phyloP scores from a whole-genome alignment of 2,888 invertebrate species.

The Sphaerophoria rueppellii region DNA sequence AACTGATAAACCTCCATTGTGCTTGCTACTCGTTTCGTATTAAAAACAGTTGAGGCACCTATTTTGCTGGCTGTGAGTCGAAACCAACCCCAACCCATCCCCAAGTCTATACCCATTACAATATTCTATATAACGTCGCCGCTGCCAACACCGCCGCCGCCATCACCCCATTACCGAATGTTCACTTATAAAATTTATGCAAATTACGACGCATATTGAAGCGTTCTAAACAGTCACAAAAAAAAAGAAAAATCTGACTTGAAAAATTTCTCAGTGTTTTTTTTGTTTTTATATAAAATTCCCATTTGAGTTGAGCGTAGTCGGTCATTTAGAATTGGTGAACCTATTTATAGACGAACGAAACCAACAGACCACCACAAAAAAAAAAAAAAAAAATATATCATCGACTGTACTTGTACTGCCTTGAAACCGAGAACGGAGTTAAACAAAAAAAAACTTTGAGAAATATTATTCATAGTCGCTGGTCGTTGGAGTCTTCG shows the following conservation, averaged over 20 bases:
- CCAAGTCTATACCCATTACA: neutral
- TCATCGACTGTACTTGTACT: neutral
- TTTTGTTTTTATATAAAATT: slow-evolving; percentile 17
- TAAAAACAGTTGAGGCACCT: slow-evolving; percentile 1
- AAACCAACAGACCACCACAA: slow-evolving; percentile 22
- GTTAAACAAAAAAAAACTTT: slow-evolving; percentile 13
- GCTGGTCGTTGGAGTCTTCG: neutral
- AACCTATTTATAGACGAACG: slow-evolving; percentile 58
- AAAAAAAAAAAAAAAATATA: neutral
- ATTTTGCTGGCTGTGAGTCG: neutral
- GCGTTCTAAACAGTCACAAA: slow-evolving; percentile 11
- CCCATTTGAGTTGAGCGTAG: slow-evolving; percentile 31
- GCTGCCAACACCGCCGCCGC: neutral
- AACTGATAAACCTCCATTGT: slow-evolving; percentile 68
- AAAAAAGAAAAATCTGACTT: slow-evolving; percentile 19
- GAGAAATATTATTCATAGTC: neutral
- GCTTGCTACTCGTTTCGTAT: slow-evolving; percentile 44
- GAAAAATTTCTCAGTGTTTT: slow-evolving; percentile 22
- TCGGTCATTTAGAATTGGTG: slow-evolving; percentile 51
- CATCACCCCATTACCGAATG: slow-evolving; percentile 10
- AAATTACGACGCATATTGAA: slow-evolving; percentile 69
- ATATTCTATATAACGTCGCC: neutral
- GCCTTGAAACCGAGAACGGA: slow-evolving; percentile 30
- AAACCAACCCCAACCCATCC: slow-evolving; percentile 10
- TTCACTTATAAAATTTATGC: slow-evolving; percentile 62